phyloP scores from a whole-genome alignment of 2,113 vertebrate species.

The Siniperca knerii region DNA sequence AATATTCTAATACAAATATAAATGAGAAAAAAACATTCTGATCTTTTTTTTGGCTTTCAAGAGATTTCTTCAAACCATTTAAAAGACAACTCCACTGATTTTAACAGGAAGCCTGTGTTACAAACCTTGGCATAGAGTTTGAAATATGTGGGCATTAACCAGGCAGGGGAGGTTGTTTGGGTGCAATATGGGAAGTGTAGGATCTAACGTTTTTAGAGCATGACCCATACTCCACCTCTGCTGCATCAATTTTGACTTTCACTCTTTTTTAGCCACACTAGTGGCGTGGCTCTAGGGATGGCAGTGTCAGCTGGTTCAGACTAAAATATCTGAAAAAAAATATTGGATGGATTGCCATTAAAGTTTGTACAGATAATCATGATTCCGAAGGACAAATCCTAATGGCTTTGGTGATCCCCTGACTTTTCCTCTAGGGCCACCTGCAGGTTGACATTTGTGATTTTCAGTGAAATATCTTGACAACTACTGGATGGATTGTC shows the following conservation, averaged over 20 bases:
- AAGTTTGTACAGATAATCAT: not conserved
- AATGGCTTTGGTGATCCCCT: not conserved
- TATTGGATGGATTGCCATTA: not conserved
- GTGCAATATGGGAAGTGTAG: not conserved
- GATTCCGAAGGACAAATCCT: not conserved
- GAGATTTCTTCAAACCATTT: not conserved
- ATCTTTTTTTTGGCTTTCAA: not conserved
- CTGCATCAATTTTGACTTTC: not conserved
- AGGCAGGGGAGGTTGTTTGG: not conserved
- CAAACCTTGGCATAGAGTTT: not conserved
- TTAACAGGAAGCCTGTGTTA: not conserved
- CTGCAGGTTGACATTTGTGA: not conserved
- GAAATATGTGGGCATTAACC: not conserved
- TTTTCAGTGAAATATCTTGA: not conserved
- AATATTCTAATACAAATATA: constrained; percentile 11
- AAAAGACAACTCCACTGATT: not conserved
- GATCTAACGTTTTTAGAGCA: not conserved
- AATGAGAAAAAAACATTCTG: not conserved
- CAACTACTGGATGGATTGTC: not conserved
- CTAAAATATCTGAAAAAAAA: not conserved
- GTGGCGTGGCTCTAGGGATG: not conserved
- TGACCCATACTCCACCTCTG: not conserved
- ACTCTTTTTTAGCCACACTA: not conserved
- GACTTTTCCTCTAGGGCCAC: not conserved
- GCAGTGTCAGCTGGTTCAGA: not conserved